A percentile compares a stretch with the other conserved stretches of the same genome.
phyloP scores from a whole-genome alignment of 1,140 invertebrate genomes.

The Drosophila sturtevanti region DNA sequence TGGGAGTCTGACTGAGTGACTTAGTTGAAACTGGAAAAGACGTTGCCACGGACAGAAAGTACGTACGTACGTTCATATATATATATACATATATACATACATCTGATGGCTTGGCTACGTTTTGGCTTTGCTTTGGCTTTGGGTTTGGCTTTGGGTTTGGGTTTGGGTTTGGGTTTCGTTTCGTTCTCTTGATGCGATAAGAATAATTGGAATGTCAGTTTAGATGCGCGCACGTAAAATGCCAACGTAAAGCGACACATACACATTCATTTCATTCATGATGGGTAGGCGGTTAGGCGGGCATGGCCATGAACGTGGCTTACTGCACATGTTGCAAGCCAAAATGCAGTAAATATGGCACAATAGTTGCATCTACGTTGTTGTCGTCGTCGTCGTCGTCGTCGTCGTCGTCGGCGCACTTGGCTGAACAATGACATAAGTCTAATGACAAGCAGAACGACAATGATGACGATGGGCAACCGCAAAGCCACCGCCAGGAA shows the following conservation, averaged over 20 bases:
- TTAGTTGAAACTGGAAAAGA: conserved; percentile 54
- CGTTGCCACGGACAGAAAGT: conserved; percentile 28
- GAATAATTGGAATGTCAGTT: conserved; percentile 75
- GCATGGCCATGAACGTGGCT: conserved; percentile 26
- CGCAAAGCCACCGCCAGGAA: conserved; percentile 39
- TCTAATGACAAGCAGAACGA: conserved; percentile 70
- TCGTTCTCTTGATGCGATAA: conserved; percentile 59
- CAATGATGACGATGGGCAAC: conserved; percentile 37
- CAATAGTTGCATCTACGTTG: conserved; percentile 46
- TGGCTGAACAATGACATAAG: conserved; percentile 70
- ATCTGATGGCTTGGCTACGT: not conserved
- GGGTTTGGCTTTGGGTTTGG: not conserved
- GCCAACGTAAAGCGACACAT: conserved; percentile 62
- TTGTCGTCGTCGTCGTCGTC: conserved; percentile 9
- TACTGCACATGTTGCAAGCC: conserved; percentile 45
- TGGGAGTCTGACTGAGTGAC: conserved; percentile 37
- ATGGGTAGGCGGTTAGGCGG: not conserved
- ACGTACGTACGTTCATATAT: no score
- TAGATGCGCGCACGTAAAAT: conserved; percentile 66
- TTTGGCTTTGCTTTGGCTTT: conserved; percentile 29
- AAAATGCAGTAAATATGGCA: conserved; percentile 42
- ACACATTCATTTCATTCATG: conserved; percentile 18
- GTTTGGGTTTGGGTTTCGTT: not conserved
- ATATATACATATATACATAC: no score
- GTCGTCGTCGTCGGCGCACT: conserved; percentile 51